phyloP scores from a whole-genome alignment of 1,140 invertebrate genomes.

The Bombyx mori region ASM3026992v2 NC_085115.1:11706501-11707000 shows the following conservation, averaged over 20 bases:
- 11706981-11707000: constrained; percentile 93
- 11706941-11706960: constrained; percentile 98
- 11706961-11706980: constrained; percentile 94
- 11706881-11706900: constrained; percentile 97
- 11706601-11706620: constrained; percentile 98
- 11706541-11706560: constrained; percentile 98
- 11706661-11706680: constrained; percentile 89
- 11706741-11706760: constrained; percentile 94
- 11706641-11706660: constrained; percentile 92
- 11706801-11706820: constrained; percentile 97
- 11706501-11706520: constrained; percentile 97
- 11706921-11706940: constrained; percentile 93
- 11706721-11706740: constrained; percentile 97
- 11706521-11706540: constrained; percentile 95
- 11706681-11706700: constrained; percentile 88
- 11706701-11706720: constrained; percentile 94
- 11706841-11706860: constrained; percentile 94
- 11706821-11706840: constrained; percentile 92
- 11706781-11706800: constrained; percentile 96
- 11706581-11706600: constrained; percentile 91
- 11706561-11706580: constrained; percentile 90
- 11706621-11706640: constrained; percentile 98
- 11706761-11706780: constrained; percentile 91
- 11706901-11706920: constrained; percentile 94
- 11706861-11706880: constrained; percentile 96